These are phyloP conservation scores for Heliconius ethilla DNA, from an alignment of 2,888 invertebrate genomes.

Conservation along the genomic window DNA sequence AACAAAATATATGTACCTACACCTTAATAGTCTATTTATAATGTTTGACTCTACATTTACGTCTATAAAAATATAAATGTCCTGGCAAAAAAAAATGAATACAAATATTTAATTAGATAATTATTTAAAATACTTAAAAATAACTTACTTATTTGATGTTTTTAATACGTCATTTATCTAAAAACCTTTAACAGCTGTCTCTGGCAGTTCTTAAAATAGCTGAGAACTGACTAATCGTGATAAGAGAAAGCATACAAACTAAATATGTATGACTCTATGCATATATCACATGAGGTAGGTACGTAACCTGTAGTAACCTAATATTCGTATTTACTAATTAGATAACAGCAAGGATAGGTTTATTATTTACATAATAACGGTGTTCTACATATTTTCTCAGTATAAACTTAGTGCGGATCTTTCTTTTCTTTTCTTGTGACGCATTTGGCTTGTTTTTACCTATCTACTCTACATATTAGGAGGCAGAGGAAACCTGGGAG, in stretches of 20 bases:
- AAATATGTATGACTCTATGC: background rate
- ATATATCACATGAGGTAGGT: conserved; percentile 6
- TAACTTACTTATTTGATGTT: conserved; percentile 5
- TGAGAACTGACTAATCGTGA: conserved; percentile 13
- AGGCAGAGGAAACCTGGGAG: too few species aligned
- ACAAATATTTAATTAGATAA: background rate
- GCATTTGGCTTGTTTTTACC: too few species aligned
- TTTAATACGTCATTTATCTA: conserved; percentile 12
- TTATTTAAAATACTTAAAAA: background rate
- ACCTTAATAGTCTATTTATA: too few species aligned
- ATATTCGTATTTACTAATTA: background rate
- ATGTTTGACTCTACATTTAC: too few species aligned
- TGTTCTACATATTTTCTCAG: background rate
- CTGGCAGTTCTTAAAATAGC: conserved; percentile 10
- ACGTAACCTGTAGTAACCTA: background rate
- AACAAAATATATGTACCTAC: too few species aligned
- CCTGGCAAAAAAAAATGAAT: too few species aligned
- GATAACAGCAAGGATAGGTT: background rate
- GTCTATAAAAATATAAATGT: background rate
- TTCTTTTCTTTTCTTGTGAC: too few species aligned
- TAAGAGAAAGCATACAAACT: conserved; percentile 18
- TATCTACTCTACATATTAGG: too few species aligned
- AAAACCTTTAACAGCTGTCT: conserved; percentile 1
- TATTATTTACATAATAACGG: background rate
- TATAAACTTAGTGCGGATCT: too few species aligned